Base-by-base conservation (phyloP, 2,888 invertebrate genomes). In the Tolmerus cingulatus region DNA sequence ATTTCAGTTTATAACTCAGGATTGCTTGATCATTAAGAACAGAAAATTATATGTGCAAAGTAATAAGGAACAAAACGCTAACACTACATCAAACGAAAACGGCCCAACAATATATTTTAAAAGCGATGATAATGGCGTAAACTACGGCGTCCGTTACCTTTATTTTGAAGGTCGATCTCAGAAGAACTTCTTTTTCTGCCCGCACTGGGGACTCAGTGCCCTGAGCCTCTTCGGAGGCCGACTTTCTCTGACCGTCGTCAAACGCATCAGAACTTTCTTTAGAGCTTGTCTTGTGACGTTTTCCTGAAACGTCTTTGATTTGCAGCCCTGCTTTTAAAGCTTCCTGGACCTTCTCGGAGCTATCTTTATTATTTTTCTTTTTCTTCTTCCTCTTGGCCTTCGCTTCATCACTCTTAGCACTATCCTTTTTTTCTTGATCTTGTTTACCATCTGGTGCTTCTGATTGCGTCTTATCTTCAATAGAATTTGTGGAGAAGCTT, bases 351-450 rank as follows among this genome's bases (percentile, higher is more conserved):
- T 85, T 85, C n/a, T 85, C 85, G n/a, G 74, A 30, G n/a, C 46
- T 74, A 14, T 85, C 51, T n/a, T 74, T 85, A 74, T 85, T 87
- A 40, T 55, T 87, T 57, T 81, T 82, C 87, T 87, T 87, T 16
- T 86, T 87, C 23, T 77, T 74, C 79, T 87, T 87, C 37, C 86
- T 86, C 34, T 87, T 87, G 1, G 66, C 4, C 30, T 86, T 87
- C 12, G 74, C 55, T 23, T 87, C 77, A 87, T 40, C 82, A 19
- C 74, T n/a, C 55, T 82, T 82, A 27, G 55, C 30, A 34, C 37
- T 19, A 14, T 82, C 82, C 34, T 79, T 55, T 14, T 40, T 74
- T 40, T 46, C 30, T n/a, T 23, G 27, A 74, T 55, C 19, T 57
- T 84, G 30, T 19, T 84, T 84, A 16, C 5, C 30, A n/a, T 81